Evolutionary conservation across 1,140 invertebrate species (phyloP), one percentile per base, ranked within the genome.

Genomic region (Cherax quadricarinatus): DNA sequence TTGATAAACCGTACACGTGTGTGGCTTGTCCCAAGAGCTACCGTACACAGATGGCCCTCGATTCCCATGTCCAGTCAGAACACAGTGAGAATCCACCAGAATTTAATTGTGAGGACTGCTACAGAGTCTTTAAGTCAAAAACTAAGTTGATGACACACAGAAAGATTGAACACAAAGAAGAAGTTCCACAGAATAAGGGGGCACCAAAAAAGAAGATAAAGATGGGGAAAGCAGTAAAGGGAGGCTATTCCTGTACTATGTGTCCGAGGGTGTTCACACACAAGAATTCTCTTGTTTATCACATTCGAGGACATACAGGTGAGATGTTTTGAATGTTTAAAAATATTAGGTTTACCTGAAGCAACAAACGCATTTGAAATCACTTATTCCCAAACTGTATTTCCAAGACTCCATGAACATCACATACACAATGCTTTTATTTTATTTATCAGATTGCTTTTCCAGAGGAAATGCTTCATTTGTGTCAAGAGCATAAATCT

Each of bases 211-310:
- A 94, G 57, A 94, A 89, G 87, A 82, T 83, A 24, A 94, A 89
- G 87, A 82, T 85, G 41, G 94, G 89, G n/a, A 94, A 86, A 80
- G 66, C 80, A 81, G 88, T 91, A 79, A 93, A 94, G 84, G 92
- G 93, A 91, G 86, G 94, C 94, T 89, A 94, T 97, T 94, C 95
- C 0, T 98, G 98, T 94, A 96, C 95, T 66, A 96, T 97, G 91
- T 98, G 98, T 94, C 96, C 96, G 21, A 95, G 97, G 85, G 96
- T 97, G 49, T 98, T 98, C 94, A 96, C 96, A 90, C 97, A 98
- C 93, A 95, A 97, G 83, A 98, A 98, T 95, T 98, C 98, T 78
- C 95, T 98, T 73, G 96, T 98, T 49, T 98, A 98, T 95, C 98
- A 98, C 94, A 96, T 97, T 95, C 95, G 97, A 90, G 97, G 97